Evolutionary conservation across 1,140 invertebrate genomes (phyloP).

Genomic region (Eubasilissa regina): DNA sequence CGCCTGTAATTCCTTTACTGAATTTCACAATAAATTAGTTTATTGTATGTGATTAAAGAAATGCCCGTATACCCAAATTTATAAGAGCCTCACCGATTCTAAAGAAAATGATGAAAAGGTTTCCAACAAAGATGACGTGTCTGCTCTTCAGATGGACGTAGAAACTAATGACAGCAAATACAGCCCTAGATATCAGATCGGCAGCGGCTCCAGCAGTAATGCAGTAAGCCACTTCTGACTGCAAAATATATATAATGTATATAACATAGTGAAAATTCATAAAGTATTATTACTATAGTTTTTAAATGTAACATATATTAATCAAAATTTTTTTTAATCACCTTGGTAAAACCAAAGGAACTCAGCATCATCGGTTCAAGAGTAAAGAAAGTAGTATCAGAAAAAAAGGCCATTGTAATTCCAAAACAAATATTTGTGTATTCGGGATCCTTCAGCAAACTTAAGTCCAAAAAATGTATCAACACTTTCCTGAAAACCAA

Average conservation of each 20-base stretch:
- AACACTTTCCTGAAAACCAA: constrained; percentile 51
- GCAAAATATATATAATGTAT: not conserved
- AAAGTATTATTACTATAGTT: no score
- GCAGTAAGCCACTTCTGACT: constrained; percentile 50
- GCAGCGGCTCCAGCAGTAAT: constrained; percentile 51
- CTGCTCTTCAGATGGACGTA: constrained; percentile 52
- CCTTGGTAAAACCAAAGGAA: constrained; percentile 52
- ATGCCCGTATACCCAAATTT: not conserved
- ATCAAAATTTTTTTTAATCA: constrained; percentile 14
- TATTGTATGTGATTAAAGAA: no score
- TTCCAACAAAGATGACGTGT: constrained; percentile 52
- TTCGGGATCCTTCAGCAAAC: constrained; percentile 50
- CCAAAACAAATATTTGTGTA: constrained; percentile 57
- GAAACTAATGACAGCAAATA: constrained; percentile 45
- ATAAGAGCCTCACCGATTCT: constrained; percentile 45
- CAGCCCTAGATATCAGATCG: constrained; percentile 48
- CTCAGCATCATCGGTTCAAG: constrained; percentile 50
- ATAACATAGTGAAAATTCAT: no score
- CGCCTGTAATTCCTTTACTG: no score
- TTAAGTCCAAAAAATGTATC: constrained; percentile 52
- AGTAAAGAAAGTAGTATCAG: constrained; percentile 55
- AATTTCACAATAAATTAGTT: no score
- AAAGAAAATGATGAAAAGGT: constrained; percentile 41
- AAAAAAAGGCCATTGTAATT: constrained; percentile 52
- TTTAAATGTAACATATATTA: not conserved